These are phyloP conservation scores for Hiodon alosoides DNA, from an alignment of 2,113 vertebrate genomes.

Conservation along the genomic window DNA sequence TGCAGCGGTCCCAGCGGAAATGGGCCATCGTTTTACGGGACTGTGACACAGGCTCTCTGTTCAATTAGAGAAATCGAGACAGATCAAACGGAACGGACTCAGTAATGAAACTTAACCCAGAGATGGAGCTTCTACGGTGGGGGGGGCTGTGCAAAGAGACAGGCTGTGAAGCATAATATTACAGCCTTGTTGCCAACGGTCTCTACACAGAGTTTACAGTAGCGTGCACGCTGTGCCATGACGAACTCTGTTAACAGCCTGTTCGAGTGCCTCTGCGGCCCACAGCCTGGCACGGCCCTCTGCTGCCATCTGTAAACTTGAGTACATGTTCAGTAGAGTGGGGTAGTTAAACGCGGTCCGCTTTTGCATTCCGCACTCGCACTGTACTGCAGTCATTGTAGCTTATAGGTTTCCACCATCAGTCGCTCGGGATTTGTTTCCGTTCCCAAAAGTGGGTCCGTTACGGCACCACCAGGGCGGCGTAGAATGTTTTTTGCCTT, in stretches of 20 bases:
- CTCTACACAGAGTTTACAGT: neutral
- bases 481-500: neutral
- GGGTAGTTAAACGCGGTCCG: neutral
- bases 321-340: neutral
- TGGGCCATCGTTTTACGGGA: neutral
- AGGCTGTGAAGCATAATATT: neutral
- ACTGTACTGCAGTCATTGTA: conserved; percentile 10
- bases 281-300: neutral
- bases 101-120: too few relatives aligned
- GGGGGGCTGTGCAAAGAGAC: too few relatives aligned
- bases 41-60: neutral
- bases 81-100: neutral
- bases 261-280: neutral
- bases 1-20: neutral
- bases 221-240: neutral
- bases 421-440: neutral
- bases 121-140: too few relatives aligned
- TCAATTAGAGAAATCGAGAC: neutral
- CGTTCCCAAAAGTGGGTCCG: neutral
- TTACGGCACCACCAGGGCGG: conserved; percentile 11
- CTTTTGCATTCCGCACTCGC: conserved; percentile 5
- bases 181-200: neutral
- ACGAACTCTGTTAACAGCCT: neutral
- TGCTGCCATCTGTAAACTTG: neutral
- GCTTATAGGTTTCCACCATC: conserved; percentile 8